Conservation (phyloP, 2,113 vertebrate genomes). For the Coptodon bakossiorum region DNA sequence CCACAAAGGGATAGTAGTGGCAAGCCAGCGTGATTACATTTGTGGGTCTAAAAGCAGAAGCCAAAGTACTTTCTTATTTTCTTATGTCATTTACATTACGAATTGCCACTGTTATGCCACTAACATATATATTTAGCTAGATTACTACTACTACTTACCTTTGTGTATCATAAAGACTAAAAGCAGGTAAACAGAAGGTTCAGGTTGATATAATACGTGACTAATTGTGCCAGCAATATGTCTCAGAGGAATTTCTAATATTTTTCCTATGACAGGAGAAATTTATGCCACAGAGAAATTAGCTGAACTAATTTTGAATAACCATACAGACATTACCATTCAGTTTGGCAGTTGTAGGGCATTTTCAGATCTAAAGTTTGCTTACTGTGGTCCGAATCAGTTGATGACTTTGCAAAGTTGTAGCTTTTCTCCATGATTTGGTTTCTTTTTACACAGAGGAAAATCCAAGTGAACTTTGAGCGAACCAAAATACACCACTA, state of each 20-base stretch:
- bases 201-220: not conserved
- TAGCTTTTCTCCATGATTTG: not conserved
- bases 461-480: not conserved
- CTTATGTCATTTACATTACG: not conserved
- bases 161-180: not conserved
- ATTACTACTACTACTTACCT: not conserved
- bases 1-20: conserved; percentile 19
- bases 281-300: not conserved
- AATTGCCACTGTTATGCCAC: not conserved
- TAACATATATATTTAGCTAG: not conserved
- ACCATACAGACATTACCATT: not conserved
- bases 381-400: not conserved
- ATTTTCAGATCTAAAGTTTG: not conserved
- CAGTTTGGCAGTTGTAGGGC: not conserved
- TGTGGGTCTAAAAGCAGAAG: not conserved
- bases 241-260: not conserved
- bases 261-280: not conserved
- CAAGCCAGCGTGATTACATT: not conserved
- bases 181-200: not conserved
- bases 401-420: not conserved
- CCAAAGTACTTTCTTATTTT: not conserved
- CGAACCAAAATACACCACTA: not conserved
- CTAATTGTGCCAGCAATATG: not conserved
- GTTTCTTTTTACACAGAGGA: not conserved
- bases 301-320: not conserved